Percentiles rank a stretch among this genome's conserved stretches.
Evolutionary conservation across 2,113 vertebrate genomes (phyloP).

Genomic region (Hippocampus barbouri): DNA sequence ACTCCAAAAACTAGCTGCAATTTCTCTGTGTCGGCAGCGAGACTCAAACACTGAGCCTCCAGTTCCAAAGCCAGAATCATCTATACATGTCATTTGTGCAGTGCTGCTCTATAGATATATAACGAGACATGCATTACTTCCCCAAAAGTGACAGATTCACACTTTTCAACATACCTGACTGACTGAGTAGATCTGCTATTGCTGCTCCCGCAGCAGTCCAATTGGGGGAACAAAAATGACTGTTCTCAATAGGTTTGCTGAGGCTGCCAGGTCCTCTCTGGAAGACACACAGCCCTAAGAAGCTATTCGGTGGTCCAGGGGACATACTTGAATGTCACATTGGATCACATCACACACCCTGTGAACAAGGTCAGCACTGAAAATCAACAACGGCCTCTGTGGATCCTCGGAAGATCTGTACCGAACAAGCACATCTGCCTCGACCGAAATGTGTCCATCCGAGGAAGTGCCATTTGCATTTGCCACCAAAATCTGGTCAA

Average conservation of each 20-base stretch:
- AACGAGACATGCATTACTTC: too few species aligned
- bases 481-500: neutral
- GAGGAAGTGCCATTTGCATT: neutral
- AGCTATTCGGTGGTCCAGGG: slow-evolving; percentile 47
- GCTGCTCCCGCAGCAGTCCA: slow-evolving; percentile 19
- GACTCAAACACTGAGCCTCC: neutral
- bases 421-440: slow-evolving; percentile 17
- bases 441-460: slow-evolving; percentile 5
- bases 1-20: neutral
- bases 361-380: slow-evolving; percentile 55
- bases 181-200: slow-evolving; percentile 7
- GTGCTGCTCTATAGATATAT: too few species aligned
- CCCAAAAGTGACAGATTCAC: slow-evolving; percentile 7
- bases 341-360: slow-evolving; percentile 58
- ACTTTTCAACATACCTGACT: slow-evolving; percentile 15
- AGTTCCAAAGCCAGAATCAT: neutral
- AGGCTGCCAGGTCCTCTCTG: slow-evolving; percentile 33
- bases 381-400: slow-evolving; percentile 28
- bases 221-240: slow-evolving; percentile 45
- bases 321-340: slow-evolving; percentile 62
- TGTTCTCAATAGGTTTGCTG: slow-evolving; percentile 24
- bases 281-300: slow-evolving; percentile 43
- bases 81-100: too few species aligned
- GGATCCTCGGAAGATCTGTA: slow-evolving; percentile 30
- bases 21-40: neutral